Base-by-base conservation (phyloP, 23 tunicate genomes). In the Styela plicata region DNA sequence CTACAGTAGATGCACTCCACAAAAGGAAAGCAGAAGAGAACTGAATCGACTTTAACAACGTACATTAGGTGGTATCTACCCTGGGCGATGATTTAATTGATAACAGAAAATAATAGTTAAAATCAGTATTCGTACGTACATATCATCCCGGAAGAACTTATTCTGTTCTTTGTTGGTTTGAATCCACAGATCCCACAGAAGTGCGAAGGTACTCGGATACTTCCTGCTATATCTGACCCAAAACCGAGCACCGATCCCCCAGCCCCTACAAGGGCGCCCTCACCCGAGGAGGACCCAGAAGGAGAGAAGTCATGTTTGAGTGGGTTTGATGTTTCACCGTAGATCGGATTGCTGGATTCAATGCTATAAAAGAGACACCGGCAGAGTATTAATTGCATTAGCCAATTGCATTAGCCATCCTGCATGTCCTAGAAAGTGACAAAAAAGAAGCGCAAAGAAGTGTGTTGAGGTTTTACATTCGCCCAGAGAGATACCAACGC, bases 181-280 rank as follows among this genome's bases (percentile, higher is more conserved):
- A 92, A 78, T 20, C 97, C 97, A 80, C 64, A 81, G 44, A 84
- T 80, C 52, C 97, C 97, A 83, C 88, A 92, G 27, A 92, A 29
- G 80, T 92, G 91, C 7, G 97, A 83, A 24, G 97, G 97, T 24
- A 52, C 28, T 27, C 97, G 63, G 44, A 92, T 87, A 69, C 97
- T 87, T 16, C 97, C 97, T 16, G 81, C 97, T 76, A 89, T 87
- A 52, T 92, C 97, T 13, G 97, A 81, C 20, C 97, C 97, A 84
- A 92, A 87, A 17, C 97, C 97, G 0, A 92, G 83, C 31, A 78
- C 79, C 33, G 89, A 87, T 1, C 85, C 97, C 21, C 97, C 92
- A 23, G 84, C 63, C 22, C 82, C 92, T 57, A 92, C 74, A 2
- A 92, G 17, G 2, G 92, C 88, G 3, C 83, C 91, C 68, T 92